A percentile compares a stretch with the other conserved stretches of the same genome.
These are phyloP conservation scores for Rhopalosiphum padi DNA, from an alignment of 1,140 invertebrate genomes.

Conservation along the genomic window DNA sequence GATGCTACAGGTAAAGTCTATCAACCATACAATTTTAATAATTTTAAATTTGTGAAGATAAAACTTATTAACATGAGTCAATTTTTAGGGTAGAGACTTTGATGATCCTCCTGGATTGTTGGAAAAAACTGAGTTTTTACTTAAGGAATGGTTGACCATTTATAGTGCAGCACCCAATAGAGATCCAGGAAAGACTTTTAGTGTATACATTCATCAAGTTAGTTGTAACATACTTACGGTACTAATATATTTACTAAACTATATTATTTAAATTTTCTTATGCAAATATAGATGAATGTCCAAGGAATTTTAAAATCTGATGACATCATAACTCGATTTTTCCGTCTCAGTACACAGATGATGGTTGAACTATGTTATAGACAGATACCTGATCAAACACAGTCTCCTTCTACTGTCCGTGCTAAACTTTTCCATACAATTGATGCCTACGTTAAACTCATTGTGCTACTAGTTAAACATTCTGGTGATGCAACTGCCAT, in stretches of 20 bases:
- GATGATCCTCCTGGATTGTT: constrained; percentile 93
- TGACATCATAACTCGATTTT: constrained; percentile 96
- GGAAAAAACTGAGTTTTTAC: constrained; percentile 92
- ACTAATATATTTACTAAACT: background rate
- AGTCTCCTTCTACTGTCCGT: constrained; percentile 70
- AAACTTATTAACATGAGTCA: background rate
- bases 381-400: constrained; percentile 70
- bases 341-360: constrained; percentile 94
- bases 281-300: constrained; percentile 79
- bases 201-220: constrained; percentile 83
- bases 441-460: constrained; percentile 93
- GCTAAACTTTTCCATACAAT: constrained; percentile 94
- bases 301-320: constrained; percentile 97
- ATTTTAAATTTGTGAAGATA: background rate
- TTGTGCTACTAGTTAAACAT: constrained; percentile 95
- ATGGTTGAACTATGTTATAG: constrained; percentile 95
- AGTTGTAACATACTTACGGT: constrained; percentile 61
- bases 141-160: constrained; percentile 94
- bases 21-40: background rate
- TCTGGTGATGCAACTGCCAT: constrained; percentile 87
- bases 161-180: constrained; percentile 80
- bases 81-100: constrained; percentile 78
- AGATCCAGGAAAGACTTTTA: constrained; percentile 94
- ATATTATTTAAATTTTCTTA: background rate
- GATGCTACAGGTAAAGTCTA: constrained; percentile 73